Base-by-base conservation (phyloP, 2,888 invertebrate genomes). In the Lasioglossum figueresi region DNA sequence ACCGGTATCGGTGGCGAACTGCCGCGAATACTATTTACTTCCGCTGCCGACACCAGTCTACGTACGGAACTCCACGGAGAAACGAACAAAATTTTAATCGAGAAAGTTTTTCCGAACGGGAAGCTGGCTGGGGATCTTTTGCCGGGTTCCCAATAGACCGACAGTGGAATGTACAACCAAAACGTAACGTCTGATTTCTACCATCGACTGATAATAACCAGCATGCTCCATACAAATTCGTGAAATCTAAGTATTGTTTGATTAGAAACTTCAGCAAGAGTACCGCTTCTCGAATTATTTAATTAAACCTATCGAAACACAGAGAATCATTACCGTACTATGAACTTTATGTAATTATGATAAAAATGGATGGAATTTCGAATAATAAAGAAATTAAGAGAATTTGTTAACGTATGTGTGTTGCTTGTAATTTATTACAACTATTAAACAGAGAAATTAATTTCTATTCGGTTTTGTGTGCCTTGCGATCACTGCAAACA, bases 21-120 rank as follows among this genome's bases (percentile, higher is more conserved):
- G 34, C 34, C 68, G 68, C 52, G 59, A 89, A 84, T 86, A 83
- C 75, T 87, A 83, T 87, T 85, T 87, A 82, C 83, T 76, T 68
- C 72, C 52, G 68, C 43, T 71, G 59, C 59, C 27, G 52, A 59
- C 59, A 63, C 77, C 74, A 52, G 37, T 82, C 40, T 63, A 74
- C 37, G 56, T 59, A 88, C 85, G 88, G 88, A 92, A 91, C 88
- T 91, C 84, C 79, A 79, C 87, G 84, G 83, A 88, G 87, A 79
- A 88, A 86, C 86, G 87, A 92, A 90, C 90, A 92, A 92, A 93
- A 93, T 93, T 93, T 93, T 94, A 94, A 93, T 93, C 93, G 93
- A 93, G 93, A 93, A 94, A 94, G 92, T 93, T 93, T 93, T 82
- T 85, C 85, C 82, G 84, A 86, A 82, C 80, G 52, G 52, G 82